Percentiles rank a stretch among this genome's conserved stretches.
Evolutionary conservation across 2,888 invertebrate genomes (phyloP).

Genomic region (Morinoia aosen): DNA sequence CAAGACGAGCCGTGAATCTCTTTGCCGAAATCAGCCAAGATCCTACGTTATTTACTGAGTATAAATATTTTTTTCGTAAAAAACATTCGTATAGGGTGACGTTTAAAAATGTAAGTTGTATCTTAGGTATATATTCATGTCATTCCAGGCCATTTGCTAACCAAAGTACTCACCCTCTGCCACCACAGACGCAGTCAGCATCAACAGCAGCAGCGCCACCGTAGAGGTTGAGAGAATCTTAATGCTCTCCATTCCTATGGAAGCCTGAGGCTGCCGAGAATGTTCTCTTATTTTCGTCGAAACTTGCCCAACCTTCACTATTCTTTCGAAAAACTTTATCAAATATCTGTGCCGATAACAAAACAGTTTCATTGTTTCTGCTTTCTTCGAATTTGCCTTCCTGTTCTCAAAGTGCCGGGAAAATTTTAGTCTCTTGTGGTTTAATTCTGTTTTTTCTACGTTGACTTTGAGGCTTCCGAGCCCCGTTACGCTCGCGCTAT

Average conservation of each 20-base stretch:
- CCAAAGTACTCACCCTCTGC: background rate
- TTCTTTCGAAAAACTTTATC: background rate
- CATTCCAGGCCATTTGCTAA: background rate
- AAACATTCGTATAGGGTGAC: too few species aligned
- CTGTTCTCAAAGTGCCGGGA: background rate
- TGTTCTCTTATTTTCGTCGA: background rate
- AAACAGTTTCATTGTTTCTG: background rate
- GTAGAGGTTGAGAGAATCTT: background rate
- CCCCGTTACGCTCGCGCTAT: background rate
- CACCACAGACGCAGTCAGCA: background rate
- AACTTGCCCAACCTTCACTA: background rate
- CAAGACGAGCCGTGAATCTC: too few species aligned
- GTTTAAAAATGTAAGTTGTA: too few species aligned
- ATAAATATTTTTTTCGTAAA: too few species aligned
- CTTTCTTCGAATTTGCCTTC: background rate
- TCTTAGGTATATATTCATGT: too few species aligned
- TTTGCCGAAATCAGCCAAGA: too few species aligned
- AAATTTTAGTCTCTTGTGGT: background rate
- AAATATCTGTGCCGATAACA: background rate
- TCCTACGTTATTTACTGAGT: too few species aligned
- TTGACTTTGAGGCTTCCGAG: background rate
- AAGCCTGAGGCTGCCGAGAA: background rate
- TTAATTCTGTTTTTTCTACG: background rate
- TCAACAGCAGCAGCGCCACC: background rate
- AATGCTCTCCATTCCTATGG: background rate